Percentiles rank a stretch among this genome's conserved stretches.
phyloP scores from a whole-genome alignment of 2,113 vertebrate genomes.

The Upupa epops region DNA sequence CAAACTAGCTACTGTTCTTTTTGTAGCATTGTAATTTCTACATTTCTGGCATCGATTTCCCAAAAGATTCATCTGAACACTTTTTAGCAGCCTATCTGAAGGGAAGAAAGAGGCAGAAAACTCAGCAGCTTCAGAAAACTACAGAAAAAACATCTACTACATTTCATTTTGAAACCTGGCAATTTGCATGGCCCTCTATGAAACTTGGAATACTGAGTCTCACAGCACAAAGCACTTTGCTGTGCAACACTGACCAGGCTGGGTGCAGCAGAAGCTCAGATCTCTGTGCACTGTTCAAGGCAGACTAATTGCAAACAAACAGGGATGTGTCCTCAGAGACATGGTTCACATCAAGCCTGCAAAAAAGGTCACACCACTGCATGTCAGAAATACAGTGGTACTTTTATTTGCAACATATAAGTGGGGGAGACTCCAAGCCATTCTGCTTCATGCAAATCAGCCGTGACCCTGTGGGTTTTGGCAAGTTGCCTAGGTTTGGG shows the following conservation, averaged over 20 bases:
- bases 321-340: neutral
- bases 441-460: neutral
- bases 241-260: neutral
- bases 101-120: neutral
- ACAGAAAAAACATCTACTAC: neutral
- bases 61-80: neutral
- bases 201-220: neutral
- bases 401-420: neutral
- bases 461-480: neutral
- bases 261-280: neutral
- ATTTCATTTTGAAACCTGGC: neutral
- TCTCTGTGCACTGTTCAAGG: neutral
- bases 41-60: neutral
- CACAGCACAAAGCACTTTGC: neutral
- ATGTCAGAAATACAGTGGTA: neutral
- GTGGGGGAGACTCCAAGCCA: neutral
- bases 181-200: neutral
- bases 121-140: neutral
- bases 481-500: slow-evolving; percentile 1
- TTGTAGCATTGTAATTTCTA: neutral
- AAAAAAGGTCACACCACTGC: neutral
- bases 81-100: neutral
- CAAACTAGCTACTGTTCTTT: neutral
- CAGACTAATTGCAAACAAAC: neutral
- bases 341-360: neutral